A percentile compares a stretch with the other conserved stretches of the same genome.
These are phyloP conservation scores for Harpagoxenus sublaevis DNA, from an alignment of 2,888 invertebrate genomes.

Conservation along the genomic window DNA sequence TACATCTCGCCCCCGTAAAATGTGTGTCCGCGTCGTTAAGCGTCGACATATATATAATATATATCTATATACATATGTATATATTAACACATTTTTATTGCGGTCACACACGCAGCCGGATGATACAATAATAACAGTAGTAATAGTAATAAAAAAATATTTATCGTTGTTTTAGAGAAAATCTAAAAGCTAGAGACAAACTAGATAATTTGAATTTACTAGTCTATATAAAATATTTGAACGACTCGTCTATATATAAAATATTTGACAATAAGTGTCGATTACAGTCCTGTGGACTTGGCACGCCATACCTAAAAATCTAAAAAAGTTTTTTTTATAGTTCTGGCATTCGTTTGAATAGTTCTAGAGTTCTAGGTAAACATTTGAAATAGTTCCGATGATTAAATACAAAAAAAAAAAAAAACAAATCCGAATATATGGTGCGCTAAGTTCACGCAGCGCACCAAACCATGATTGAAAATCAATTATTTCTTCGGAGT, in stretches of 20 bases:
- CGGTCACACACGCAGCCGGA: not conserved
- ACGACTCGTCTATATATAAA: not conserved
- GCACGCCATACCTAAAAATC: too few relatives aligned
- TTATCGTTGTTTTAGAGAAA: not conserved
- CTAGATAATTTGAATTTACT: not conserved
- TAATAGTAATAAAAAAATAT: not conserved
- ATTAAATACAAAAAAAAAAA: too few relatives aligned
- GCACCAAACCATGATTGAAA: too few relatives aligned
- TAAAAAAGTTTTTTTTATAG: too few relatives aligned
- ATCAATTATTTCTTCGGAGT: too few relatives aligned
- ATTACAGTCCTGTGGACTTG: not conserved
- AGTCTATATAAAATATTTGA: too few relatives aligned
- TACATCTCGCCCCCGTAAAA: conserved; percentile 11
- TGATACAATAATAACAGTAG: not conserved
- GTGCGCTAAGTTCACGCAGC: too few relatives aligned
- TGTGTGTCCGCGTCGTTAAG: not conserved
- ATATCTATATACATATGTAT: too few relatives aligned
- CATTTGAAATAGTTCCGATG: too few relatives aligned
- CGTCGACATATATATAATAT: not conserved
- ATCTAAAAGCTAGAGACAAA: not conserved
- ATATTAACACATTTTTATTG: conserved; percentile 14
- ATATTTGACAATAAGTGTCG: not conserved
- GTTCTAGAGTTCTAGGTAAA: too few relatives aligned
- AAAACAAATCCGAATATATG: too few relatives aligned
- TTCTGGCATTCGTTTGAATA: too few relatives aligned